Conservation (phyloP, 2,888 invertebrate species). For the Piscicola geometra region DNA sequence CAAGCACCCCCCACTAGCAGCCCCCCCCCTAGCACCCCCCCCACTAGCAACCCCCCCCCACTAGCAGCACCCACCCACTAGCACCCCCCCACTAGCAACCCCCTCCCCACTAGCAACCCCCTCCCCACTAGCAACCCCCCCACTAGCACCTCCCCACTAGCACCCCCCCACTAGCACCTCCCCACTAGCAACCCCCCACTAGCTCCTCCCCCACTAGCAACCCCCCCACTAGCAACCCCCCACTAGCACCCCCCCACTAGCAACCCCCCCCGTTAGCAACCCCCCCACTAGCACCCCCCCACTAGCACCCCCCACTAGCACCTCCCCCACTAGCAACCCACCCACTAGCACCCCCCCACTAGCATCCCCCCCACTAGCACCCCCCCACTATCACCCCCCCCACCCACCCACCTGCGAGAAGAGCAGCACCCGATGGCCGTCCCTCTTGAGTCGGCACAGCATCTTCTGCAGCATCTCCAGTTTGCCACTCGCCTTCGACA, state of each 20-base stretch:
- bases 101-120: neutral
- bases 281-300: neutral
- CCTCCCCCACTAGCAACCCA: neutral
- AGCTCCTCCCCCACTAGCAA: neutral
- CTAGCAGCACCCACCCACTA: neutral
- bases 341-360: neutral
- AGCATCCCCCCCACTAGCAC: neutral
- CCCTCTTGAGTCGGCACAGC: conserved; percentile 78
- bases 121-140: neutral
- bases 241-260: neutral
- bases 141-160: too few species aligned
- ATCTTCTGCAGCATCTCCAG: conserved; percentile 83
- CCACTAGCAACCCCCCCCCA: too few species aligned
- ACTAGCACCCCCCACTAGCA: neutral
- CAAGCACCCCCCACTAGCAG: too few species aligned
- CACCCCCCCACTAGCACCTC: too few species aligned
- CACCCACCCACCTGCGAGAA: conserved; percentile 70
- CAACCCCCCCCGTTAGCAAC: neutral
- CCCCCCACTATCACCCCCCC: neutral
- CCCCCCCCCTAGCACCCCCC: too few species aligned
- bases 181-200: too few species aligned
- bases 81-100: neutral
- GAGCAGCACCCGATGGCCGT: conserved; percentile 88
- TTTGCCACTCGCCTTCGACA: conserved; percentile 89
- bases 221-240: neutral